Evolutionary conservation across 2,797 vertebrate genomes (phyloP).

Genomic region (Esox lucius): DNA sequence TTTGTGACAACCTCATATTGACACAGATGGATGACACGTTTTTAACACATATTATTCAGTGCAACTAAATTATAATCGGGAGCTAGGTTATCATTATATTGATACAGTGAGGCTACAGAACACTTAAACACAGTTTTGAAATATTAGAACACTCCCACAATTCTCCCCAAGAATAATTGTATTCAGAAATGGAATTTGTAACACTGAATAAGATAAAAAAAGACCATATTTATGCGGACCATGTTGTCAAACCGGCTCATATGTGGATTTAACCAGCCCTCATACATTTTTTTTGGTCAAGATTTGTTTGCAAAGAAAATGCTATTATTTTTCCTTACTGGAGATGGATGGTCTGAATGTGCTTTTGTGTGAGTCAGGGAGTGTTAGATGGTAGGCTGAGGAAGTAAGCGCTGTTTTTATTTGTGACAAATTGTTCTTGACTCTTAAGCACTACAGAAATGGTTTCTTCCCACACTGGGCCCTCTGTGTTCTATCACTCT

Average conservation of each 20-base stretch:
- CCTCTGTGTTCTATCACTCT: conserved; percentile 23
- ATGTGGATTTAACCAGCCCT: background rate
- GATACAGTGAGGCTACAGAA: background rate
- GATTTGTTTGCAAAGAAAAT: conserved; percentile 24
- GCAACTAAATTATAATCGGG: background rate
- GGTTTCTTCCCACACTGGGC: conserved; percentile 30
- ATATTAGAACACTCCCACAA: background rate
- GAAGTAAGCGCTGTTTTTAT: conserved; percentile 27
- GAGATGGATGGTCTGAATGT: conserved; percentile 33
- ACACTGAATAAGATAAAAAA: too few species aligned
- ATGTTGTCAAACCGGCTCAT: background rate
- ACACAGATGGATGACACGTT: too few species aligned
- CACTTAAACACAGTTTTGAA: background rate
- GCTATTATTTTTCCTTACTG: conserved; percentile 17
- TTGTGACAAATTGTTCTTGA: conserved; percentile 36
- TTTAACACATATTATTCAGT: background rate
- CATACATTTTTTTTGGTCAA: background rate
- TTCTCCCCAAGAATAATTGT: too few species aligned
- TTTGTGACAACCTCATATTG: too few species aligned
- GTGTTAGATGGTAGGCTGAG: conserved; percentile 23
- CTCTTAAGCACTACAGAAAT: conserved; percentile 27
- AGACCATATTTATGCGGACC: background rate
- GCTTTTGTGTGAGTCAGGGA: conserved; percentile 32
- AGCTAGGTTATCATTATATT: background rate
- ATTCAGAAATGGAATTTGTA: too few species aligned